phyloP scores from a whole-genome alignment of 2,797 vertebrate species.

The Atherinosoma microstoma region DNA sequence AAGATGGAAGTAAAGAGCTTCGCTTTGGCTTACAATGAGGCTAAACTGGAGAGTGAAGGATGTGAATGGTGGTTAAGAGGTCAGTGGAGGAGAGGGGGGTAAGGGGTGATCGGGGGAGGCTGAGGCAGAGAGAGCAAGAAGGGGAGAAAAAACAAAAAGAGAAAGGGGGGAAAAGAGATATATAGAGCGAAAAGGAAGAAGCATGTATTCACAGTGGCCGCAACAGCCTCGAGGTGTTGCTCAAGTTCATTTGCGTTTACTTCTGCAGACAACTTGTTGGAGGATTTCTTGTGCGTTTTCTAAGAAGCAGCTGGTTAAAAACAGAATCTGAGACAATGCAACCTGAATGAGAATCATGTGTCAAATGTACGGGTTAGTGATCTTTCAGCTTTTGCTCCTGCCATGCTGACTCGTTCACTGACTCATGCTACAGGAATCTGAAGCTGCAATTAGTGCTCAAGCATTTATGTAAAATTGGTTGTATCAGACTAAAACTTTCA shows the following conservation, averaged over 20 bases:
- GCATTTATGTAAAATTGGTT: no score
- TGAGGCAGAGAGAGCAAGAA: conserved; percentile 56
- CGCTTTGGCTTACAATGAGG: conserved; percentile 26
- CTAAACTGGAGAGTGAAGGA: conserved; percentile 25
- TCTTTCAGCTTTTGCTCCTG: not conserved
- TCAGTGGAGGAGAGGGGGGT: conserved; percentile 10
- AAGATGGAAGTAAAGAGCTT: conserved; percentile 24
- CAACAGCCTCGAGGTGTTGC: conserved; percentile 56
- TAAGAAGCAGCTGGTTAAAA: conserved; percentile 37
- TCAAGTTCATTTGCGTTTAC: conserved; percentile 36
- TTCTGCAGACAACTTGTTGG: conserved; percentile 1
- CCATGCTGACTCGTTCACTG: not conserved
- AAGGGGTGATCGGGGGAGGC: conserved; percentile 17
- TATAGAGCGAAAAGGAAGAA: conserved; percentile 64
- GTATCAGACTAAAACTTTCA: not conserved
- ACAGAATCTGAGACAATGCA: conserved; percentile 11
- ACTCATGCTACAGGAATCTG: not conserved
- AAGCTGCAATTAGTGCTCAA: not conserved
- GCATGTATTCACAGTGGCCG: conserved; percentile 50
- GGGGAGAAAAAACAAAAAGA: conserved; percentile 30
- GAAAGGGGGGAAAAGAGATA: conserved; percentile 42
- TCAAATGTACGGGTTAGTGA: not conserved
- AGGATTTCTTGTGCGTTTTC: conserved; percentile 7
- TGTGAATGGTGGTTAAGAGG: conserved; percentile 51
- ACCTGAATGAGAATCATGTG: not conserved